These are phyloP conservation scores for Formicarius rufipectus DNA, from an alignment of 2,113 vertebrate genomes.

Conservation along the genomic window DNA sequence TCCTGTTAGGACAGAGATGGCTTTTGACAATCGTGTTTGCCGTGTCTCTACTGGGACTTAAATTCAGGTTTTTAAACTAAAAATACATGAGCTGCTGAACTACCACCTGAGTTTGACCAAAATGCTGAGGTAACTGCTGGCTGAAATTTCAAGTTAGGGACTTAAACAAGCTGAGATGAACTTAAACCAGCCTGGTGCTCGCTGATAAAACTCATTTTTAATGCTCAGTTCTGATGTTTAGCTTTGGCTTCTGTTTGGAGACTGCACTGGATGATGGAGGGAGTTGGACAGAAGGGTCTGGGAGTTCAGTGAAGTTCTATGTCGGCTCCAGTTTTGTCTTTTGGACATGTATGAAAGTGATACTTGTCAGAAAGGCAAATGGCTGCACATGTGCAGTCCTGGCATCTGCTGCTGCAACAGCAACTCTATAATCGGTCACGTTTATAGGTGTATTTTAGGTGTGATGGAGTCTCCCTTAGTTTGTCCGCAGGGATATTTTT, in stretches of 20 bases:
- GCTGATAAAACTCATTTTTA: neutral
- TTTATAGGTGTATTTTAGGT: neutral
- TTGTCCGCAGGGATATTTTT: neutral
- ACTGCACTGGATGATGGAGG: neutral
- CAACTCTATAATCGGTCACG: neutral
- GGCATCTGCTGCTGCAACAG: neutral
- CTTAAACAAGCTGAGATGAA: neutral
- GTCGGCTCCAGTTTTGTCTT: neutral
- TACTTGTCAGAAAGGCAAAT: neutral
- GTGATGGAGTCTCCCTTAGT: neutral
- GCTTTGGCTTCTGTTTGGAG: neutral
- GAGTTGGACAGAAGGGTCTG: neutral
- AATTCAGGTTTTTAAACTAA: neutral
- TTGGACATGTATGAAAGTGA: neutral
- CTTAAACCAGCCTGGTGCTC: neutral
- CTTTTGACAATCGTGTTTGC: neutral
- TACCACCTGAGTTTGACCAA: neutral
- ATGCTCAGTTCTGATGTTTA: neutral
- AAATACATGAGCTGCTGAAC: neutral
- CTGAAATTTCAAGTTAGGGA: neutral
- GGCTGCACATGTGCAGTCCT: neutral
- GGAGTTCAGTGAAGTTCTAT: neutral
- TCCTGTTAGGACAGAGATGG: neutral
- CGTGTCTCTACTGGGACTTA: neutral
- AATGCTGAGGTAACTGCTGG: neutral